Evolutionary conservation across 2,888 invertebrate species (phyloP).

Genomic region (Arctia plantaginis): DNA sequence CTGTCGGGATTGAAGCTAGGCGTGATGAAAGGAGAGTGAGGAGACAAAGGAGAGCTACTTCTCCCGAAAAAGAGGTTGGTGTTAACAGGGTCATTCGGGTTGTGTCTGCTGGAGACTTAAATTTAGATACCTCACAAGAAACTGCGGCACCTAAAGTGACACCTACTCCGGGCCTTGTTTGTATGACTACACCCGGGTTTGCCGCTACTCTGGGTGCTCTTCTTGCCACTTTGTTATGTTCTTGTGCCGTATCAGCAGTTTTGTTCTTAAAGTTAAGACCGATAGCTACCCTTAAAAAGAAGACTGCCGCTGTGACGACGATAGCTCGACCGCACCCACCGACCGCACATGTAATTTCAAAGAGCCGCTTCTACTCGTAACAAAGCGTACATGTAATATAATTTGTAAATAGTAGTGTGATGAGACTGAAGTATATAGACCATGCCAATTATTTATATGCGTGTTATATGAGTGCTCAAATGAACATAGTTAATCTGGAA

Average conservation of each 20-base stretch:
- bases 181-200: constrained; percentile 98
- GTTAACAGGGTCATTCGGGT: constrained; percentile 96
- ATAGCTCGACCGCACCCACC: constrained; percentile 81
- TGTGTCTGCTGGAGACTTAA: constrained; percentile 95
- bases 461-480: constrained; percentile 76
- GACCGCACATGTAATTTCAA: constrained; percentile 82
- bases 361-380: constrained; percentile 90
- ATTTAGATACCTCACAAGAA: constrained; percentile 93
- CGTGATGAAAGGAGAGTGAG: constrained; percentile 91
- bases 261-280: constrained; percentile 93
- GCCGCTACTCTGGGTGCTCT: constrained; percentile 94
- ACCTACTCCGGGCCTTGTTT: constrained; percentile 92
- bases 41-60: constrained; percentile 87
- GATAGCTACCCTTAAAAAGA: constrained; percentile 86
- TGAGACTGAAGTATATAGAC: constrained; percentile 84
- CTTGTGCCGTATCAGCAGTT: constrained; percentile 94
- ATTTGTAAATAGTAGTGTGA: constrained; percentile 86
- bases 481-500: constrained; percentile 55
- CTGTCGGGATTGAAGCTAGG: constrained; percentile 88
- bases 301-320: constrained; percentile 82
- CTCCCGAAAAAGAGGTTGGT: constrained; percentile 93
- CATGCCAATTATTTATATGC: constrained; percentile 78
- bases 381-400: constrained; percentile 69
- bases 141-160: constrained; percentile 84
- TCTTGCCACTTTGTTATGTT: constrained; percentile 92